Conservation (phyloP, 2,888 invertebrate genomes). For the Eupithecia pulchellata region DNA sequence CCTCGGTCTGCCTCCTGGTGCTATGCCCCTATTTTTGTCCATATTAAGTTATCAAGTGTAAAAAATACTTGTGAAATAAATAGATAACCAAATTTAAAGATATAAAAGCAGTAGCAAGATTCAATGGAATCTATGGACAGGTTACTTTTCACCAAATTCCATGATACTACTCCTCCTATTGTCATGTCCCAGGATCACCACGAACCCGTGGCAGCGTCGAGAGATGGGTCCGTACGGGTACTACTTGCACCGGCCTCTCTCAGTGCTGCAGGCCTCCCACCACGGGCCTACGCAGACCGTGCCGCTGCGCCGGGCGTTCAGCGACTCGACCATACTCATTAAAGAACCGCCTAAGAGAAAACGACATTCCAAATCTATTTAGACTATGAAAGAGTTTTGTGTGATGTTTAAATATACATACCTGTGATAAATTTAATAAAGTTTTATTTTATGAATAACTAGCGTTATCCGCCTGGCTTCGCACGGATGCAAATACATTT, state of each 20-base stretch:
- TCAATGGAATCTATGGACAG: background rate
- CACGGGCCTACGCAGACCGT: conserved; percentile 51
- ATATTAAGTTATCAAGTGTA: background rate
- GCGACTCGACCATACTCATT: conserved; percentile 70
- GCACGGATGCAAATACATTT: no score
- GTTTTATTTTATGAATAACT: no score
- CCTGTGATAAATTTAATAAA: no score
- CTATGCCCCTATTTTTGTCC: background rate
- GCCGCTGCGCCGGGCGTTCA: conserved; percentile 64
- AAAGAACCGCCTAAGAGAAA: conserved; percentile 69
- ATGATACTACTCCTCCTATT: conserved; percentile 11
- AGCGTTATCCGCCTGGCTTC: no score
- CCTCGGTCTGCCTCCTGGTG: background rate
- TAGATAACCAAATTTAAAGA: background rate
- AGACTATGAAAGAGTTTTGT: conserved; percentile 23
- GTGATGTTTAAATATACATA: conserved; percentile 10
- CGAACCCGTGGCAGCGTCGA: conserved; percentile 84
- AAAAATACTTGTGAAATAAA: background rate
- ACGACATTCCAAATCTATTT: conserved; percentile 76
- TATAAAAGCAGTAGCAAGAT: background rate
- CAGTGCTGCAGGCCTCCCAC: conserved; percentile 57
- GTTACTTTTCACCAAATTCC: background rate
- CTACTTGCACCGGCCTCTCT: conserved; percentile 81
- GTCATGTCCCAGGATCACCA: conserved; percentile 78
- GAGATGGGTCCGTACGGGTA: conserved; percentile 87